A percentile compares a stretch with the other conserved stretches of the same genome.
Evolutionary conservation across 35 echinoderm and acorn worm species (phyloP).

Genomic region (Acanthaster planci): DNA sequence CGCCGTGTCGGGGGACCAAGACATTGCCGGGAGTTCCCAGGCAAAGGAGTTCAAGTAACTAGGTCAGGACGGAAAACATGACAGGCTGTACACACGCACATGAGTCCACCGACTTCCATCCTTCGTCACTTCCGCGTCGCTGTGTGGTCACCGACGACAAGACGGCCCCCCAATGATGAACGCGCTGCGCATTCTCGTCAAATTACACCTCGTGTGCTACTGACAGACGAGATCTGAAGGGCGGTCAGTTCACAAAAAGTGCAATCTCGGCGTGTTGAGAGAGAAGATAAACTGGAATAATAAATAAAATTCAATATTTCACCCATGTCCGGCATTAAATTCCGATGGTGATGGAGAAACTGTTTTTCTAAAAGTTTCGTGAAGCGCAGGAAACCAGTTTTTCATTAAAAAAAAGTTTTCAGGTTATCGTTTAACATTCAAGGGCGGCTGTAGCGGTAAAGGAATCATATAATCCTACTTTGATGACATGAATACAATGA

Average conservation of each 20-base stretch:
- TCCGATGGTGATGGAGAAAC: no score
- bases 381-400: no score
- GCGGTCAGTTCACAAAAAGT: not conserved
- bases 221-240: not conserved
- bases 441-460: no score
- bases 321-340: not conserved
- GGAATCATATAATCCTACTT: no score
- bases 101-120: not conserved
- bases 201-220: not conserved
- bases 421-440: no score
- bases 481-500: no score
- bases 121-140: not conserved
- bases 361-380: no score
- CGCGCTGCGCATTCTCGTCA: not conserved
- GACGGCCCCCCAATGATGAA: not conserved
- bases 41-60: not conserved
- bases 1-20: not conserved
- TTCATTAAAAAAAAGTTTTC: no score
- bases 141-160: not conserved
- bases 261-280: not conserved
- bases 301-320: slow-evolving; percentile 12
- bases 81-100: not conserved
- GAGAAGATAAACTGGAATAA: not conserved
- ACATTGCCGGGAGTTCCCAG: not conserved
- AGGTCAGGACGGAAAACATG: not conserved